Evolutionary conservation across 2,797 vertebrate species (phyloP).

Genomic region (Eutrigla gurnardus): DNA sequence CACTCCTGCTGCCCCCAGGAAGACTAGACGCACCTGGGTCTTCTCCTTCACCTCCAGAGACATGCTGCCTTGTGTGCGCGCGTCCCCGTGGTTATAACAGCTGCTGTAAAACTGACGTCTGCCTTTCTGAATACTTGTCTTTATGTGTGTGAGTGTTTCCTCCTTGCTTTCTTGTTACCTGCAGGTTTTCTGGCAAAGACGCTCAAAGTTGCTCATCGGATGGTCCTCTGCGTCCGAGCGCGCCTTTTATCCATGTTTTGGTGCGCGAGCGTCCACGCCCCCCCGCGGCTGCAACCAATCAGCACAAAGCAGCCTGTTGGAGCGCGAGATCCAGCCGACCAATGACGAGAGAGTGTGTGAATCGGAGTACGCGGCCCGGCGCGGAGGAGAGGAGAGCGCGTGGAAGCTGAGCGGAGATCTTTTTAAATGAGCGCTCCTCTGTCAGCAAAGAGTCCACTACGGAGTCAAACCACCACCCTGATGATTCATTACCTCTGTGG

Average conservation of each 20-base stretch:
- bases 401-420: background rate
- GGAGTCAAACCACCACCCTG: background rate
- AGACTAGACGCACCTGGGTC: slow-evolving; percentile 90
- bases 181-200: slow-evolving; percentile 14
- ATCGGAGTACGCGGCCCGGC: slow-evolving; percentile 47
- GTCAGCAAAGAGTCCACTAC: background rate
- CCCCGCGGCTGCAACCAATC: slow-evolving; percentile 73
- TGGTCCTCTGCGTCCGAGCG: slow-evolving; percentile 55
- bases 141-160: background rate
- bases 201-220: slow-evolving; percentile 26
- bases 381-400: slow-evolving; percentile 26
- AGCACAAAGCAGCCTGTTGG: slow-evolving; percentile 61
- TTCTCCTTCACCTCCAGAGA: slow-evolving; percentile 91
- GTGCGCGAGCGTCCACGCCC: slow-evolving; percentile 56
- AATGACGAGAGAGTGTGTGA: slow-evolving; percentile 75
- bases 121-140: slow-evolving; percentile 9
- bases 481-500: background rate
- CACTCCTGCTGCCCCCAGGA: slow-evolving; percentile 91
- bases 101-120: slow-evolving; percentile 13
- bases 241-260: slow-evolving; percentile 82
- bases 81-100: background rate
- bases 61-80: slow-evolving; percentile 74
- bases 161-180: background rate
- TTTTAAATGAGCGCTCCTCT: background rate
- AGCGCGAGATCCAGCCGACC: slow-evolving; percentile 63